A percentile compares a stretch with the other conserved stretches of the same genome.
Evolutionary conservation across 2,113 vertebrate genomes (phyloP).

Genomic region (Rana temporaria): DNA sequence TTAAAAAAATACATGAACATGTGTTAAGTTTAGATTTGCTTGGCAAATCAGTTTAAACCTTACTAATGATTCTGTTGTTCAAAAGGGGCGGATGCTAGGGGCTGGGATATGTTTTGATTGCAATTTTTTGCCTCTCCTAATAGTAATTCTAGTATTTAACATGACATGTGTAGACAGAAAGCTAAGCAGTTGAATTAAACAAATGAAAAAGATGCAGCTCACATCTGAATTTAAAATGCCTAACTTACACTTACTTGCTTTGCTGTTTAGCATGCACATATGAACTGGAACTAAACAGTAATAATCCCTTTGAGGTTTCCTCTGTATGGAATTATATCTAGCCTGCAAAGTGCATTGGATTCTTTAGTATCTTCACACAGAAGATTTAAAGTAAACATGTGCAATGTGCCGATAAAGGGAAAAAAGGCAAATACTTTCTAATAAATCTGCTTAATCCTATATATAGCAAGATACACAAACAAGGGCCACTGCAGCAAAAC

Average conservation of each 20-base stretch:
- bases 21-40: no score
- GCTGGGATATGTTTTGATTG: no score
- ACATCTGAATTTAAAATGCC: slow-evolving; percentile 6
- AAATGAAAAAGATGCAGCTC: neutral
- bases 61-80: no score
- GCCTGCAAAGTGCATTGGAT: neutral
- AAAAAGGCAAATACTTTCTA: slow-evolving; percentile 11
- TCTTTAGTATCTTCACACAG: slow-evolving; percentile 14
- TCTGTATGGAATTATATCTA: slow-evolving; percentile 9
- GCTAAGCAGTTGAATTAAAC: neutral
- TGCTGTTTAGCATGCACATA: slow-evolving; percentile 27
- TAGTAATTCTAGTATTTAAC: no score
- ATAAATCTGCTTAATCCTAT: slow-evolving; percentile 13
- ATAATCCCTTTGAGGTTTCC: slow-evolving; percentile 29
- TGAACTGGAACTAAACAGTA: neutral
- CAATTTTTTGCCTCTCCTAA: no score
- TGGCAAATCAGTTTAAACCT: no score
- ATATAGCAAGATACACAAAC: slow-evolving; percentile 19
- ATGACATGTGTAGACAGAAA: neutral
- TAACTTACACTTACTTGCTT: slow-evolving; percentile 2
- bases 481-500: neutral
- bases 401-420: slow-evolving; percentile 21
- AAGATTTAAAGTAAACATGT: slow-evolving; percentile 26
- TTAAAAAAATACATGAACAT: no score
- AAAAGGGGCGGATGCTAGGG: no score